phyloP scores from a whole-genome alignment of 1,140 invertebrate species.

The Diachasma alloeum region DNA sequence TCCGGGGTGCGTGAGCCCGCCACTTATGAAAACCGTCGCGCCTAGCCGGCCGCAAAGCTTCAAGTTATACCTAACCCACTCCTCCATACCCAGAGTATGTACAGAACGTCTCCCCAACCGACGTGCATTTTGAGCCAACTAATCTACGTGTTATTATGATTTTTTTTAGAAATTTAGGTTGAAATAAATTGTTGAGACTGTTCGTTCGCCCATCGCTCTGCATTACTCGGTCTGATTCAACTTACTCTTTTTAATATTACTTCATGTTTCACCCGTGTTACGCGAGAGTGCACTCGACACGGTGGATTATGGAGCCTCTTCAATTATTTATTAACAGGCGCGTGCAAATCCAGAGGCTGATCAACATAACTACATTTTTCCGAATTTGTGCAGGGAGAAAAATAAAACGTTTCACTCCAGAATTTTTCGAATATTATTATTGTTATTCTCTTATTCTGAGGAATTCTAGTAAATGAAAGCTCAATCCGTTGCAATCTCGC shows the following conservation, averaged over 20 bases:
- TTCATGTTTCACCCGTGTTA: constrained; percentile 28
- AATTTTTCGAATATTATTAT: neutral
- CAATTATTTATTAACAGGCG: neutral
- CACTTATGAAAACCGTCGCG: constrained; percentile 41
- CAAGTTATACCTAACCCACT: constrained; percentile 13
- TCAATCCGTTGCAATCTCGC: too few species aligned
- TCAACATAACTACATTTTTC: neutral
- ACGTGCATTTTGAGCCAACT: constrained; percentile 34
- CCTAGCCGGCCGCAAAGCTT: constrained; percentile 34
- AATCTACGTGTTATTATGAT: constrained; percentile 45
- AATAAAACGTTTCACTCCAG: neutral
- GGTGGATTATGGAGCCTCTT: constrained; percentile 3
- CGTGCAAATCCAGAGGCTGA: neutral
- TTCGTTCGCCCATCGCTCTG: constrained; percentile 25
- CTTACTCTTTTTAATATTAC: constrained; percentile 13
- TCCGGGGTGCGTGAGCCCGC: constrained; percentile 48
- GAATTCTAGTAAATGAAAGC: too few species aligned
- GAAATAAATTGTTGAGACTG: constrained; percentile 47
- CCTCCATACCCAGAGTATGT: neutral
- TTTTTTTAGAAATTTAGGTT: constrained; percentile 55
- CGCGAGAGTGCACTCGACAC: constrained; percentile 37
- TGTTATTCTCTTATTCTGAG: too few species aligned
- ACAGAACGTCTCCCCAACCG: neutral
- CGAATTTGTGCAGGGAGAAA: neutral
- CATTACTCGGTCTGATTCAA: constrained; percentile 54